Evolutionary conservation across 2,888 invertebrate genomes (phyloP).

Genomic region (Tetragonula carbonaria): DNA sequence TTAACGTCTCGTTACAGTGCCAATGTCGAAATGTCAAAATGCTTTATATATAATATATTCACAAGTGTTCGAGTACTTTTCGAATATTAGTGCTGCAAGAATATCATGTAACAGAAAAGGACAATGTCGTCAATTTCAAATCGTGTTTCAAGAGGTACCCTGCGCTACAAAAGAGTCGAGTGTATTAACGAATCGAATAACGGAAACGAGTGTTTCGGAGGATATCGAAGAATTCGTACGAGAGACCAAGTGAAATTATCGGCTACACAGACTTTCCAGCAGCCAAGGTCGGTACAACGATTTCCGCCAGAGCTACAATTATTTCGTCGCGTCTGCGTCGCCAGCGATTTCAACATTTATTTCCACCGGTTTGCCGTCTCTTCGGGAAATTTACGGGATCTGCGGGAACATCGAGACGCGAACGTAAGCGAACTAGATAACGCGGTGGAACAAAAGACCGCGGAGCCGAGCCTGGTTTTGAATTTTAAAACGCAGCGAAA

Average conservation of each 20-base stretch:
- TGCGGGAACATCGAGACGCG: neutral
- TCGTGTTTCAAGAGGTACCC: no score
- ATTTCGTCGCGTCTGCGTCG: neutral
- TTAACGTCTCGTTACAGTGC: no score
- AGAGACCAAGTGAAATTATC: slow-evolving; percentile 37
- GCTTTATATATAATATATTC: no score
- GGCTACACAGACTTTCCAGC: slow-evolving; percentile 37
- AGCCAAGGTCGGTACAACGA: slow-evolving; percentile 32
- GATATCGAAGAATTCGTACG: slow-evolving; percentile 1
- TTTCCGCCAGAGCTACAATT: slow-evolving; percentile 28
- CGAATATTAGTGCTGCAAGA: no score
- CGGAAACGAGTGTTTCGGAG: neutral
- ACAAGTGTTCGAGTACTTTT: no score
- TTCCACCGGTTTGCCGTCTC: neutral
- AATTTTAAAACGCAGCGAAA: slow-evolving; percentile 62
- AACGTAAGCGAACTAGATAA: slow-evolving; percentile 45
- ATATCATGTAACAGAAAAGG: no score
- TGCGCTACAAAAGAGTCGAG: no score
- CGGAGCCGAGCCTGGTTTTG: slow-evolving; percentile 45
- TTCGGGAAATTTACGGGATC: slow-evolving; percentile 21
- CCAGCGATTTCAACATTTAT: neutral
- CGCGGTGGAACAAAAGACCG: slow-evolving; percentile 45
- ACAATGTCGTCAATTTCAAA: no score
- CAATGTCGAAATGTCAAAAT: no score
- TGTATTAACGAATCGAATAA: neutral